These are phyloP conservation scores for Pyxicephalus adspersus DNA, from an alignment of 2,113 vertebrate genomes.

Conservation along the genomic window DNA sequence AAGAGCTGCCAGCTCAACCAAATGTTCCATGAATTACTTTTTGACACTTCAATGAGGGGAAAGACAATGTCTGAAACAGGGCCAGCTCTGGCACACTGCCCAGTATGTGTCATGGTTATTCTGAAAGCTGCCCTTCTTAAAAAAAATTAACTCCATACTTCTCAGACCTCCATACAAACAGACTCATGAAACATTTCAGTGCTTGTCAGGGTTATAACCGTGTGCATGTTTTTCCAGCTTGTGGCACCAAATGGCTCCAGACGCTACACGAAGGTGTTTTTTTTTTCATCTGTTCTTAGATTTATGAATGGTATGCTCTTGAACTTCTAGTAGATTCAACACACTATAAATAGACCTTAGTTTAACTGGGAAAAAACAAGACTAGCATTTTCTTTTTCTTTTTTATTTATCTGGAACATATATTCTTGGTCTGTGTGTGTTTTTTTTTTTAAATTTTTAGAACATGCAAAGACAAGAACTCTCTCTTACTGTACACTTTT, in stretches of 20 bases:
- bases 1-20: conserved; percentile 78
- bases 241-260: conserved; percentile 74
- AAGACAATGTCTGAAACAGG: conserved; percentile 83
- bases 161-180: conserved; percentile 77
- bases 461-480: no score
- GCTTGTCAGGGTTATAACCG: conserved; percentile 64
- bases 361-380: neutral
- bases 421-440: neutral
- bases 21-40: conserved; percentile 84
- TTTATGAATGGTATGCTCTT: conserved; percentile 76
- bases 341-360: conserved; percentile 3
- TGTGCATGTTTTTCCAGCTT: conserved; percentile 73
- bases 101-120: conserved; percentile 79
- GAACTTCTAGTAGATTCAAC: neutral
- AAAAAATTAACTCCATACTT: conserved; percentile 73
- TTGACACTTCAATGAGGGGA: conserved; percentile 82
- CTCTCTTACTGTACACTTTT: no score
- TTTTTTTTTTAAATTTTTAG: no score
- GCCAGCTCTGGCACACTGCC: conserved; percentile 79
- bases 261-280: conserved; percentile 68
- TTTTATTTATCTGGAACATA: conserved; percentile 4
- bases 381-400: neutral
- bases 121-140: conserved; percentile 74
- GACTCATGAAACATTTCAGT: conserved; percentile 70
- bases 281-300: conserved; percentile 75